Percentiles rank a stretch among this genome's conserved stretches.
Conservation (phyloP, 2,888 invertebrate species). For the Epirrhoe tristata region DNA sequence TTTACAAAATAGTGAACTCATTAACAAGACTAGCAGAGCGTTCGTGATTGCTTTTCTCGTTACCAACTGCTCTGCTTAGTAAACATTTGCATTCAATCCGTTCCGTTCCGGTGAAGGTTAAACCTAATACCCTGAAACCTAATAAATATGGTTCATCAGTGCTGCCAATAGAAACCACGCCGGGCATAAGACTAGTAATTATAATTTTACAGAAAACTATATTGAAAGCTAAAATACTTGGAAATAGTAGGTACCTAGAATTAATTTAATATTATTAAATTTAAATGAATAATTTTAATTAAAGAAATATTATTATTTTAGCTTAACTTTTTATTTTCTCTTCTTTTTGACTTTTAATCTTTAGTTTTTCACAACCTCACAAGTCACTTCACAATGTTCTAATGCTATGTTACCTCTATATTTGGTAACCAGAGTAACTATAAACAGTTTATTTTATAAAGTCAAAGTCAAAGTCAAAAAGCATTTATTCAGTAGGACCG, state of each 20-base stretch:
- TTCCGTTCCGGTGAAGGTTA: conserved; percentile 7
- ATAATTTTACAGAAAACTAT: too few species aligned
- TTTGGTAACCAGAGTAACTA: background rate
- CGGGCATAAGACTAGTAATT: background rate
- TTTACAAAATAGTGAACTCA: conserved; percentile 14
- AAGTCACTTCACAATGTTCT: background rate
- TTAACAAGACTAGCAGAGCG: conserved; percentile 26
- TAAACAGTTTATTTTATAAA: too few species aligned
- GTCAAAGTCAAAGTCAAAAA: too few species aligned
- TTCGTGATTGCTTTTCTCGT: conserved; percentile 30
- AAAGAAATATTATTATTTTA: too few species aligned
- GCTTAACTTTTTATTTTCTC: too few species aligned
- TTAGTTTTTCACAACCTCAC: too few species aligned
- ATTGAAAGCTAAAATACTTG: too few species aligned
- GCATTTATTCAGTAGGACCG: too few species aligned
- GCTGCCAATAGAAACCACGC: background rate
- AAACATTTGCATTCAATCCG: conserved; percentile 17
- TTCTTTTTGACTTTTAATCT: too few species aligned
- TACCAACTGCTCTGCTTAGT: conserved; percentile 15
- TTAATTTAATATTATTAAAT: too few species aligned
- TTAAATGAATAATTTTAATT: too few species aligned
- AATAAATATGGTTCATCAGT: background rate
- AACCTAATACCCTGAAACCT: background rate
- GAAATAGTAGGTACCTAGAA: too few species aligned
- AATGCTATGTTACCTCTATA: background rate